Evolutionary conservation across 2,797 vertebrate genomes (phyloP).

Genomic region (Choloepus didactylus): DNA sequence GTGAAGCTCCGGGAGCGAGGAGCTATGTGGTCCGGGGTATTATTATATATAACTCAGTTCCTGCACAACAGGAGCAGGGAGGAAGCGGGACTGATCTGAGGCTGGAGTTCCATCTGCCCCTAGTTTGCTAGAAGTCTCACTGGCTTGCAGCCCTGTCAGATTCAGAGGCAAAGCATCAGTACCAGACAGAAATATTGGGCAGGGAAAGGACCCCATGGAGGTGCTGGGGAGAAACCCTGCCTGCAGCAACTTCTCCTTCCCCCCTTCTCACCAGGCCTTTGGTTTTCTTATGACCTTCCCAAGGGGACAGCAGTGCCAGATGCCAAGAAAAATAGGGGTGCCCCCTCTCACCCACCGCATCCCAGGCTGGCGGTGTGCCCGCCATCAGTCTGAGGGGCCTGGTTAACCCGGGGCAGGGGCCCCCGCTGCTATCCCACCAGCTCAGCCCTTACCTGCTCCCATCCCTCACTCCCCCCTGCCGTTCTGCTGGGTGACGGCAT

Average conservation of each 20-base stretch:
- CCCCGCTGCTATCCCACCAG: not conserved
- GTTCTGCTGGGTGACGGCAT: conserved; percentile 41
- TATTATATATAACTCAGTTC: not conserved
- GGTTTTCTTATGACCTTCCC: not conserved
- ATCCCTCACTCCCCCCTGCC: not conserved
- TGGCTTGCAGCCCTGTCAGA: not conserved
- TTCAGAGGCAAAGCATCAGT: not conserved
- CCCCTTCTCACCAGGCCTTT: not conserved
- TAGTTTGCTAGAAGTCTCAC: not conserved
- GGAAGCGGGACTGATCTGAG: not conserved
- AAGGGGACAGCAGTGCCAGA: not conserved
- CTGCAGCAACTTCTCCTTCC: not conserved
- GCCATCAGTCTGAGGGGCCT: not conserved
- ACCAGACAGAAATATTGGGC: not conserved
- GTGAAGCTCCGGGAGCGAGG: not conserved
- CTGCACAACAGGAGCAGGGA: not conserved
- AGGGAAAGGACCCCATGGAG: not conserved
- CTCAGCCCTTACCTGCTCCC: not conserved
- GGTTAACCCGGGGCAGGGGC: not conserved
- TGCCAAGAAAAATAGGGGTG: not conserved
- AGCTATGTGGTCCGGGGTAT: not conserved
- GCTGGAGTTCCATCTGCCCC: not conserved
- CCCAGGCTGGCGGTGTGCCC: rapidly evolving
- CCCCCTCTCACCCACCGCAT: not conserved
- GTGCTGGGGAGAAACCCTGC: not conserved